Conservation (phyloP, 2,888 invertebrate species). For the Chymomyza fuscimana region DNA sequence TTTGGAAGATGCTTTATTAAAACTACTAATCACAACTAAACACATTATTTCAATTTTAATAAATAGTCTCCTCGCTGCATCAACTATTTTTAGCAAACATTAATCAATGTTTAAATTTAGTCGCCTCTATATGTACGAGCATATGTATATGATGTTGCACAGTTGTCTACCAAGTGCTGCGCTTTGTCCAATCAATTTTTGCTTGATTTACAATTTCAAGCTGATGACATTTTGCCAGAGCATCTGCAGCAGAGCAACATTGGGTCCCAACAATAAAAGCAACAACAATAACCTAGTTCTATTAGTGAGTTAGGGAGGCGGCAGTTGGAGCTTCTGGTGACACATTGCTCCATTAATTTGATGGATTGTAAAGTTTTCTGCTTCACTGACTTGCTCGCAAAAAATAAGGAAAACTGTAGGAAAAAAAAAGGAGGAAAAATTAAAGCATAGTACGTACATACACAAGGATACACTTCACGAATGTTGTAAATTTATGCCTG, state of each 20-base stretch:
- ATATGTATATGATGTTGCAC: no score
- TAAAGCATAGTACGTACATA: conserved; percentile 42
- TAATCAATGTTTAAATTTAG: not conserved
- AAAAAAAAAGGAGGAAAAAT: conserved; percentile 49
- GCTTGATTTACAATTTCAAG: conserved; percentile 64
- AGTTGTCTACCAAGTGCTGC: conserved; percentile 31
- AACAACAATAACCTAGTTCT: conserved; percentile 17
- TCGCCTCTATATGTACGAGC: not conserved
- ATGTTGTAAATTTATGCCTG: conserved; percentile 64
- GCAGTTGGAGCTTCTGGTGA: conserved; percentile 50
- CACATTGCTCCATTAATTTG: conserved; percentile 74
- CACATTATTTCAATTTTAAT: no score
- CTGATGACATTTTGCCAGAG: conserved; percentile 58
- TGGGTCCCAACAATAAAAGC: not conserved
- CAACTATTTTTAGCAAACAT: not conserved
- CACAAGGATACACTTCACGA: conserved; percentile 14
- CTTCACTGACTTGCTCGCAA: conserved; percentile 58
- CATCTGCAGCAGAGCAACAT: conserved; percentile 18
- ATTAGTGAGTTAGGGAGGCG: conserved; percentile 4
- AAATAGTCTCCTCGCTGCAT: not conserved
- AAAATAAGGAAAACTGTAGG: conserved; percentile 48
- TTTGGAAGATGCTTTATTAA: no score
- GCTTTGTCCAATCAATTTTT: conserved; percentile 64
- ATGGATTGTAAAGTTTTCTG: conserved; percentile 74
- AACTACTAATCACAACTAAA: no score